Evolutionary conservation across 1,140 invertebrate genomes (phyloP).

Genomic region (Pseudachorutes palmiensis): DNA sequence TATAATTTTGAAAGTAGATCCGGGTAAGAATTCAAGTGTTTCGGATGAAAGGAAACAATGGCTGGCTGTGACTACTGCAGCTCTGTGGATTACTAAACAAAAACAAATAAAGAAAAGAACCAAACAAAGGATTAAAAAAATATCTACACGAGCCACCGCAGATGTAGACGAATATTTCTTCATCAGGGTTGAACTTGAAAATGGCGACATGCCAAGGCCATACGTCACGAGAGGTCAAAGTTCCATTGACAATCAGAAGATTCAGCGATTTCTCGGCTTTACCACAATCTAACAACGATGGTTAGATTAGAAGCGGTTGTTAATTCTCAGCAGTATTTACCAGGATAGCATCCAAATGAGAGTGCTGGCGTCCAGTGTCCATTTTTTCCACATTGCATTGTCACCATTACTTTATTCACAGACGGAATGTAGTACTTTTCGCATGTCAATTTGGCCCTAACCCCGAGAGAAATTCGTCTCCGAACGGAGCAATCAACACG

Average conservation of each 20-base stretch:
- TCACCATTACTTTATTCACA: neutral
- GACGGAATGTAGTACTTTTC: conserved; percentile 10
- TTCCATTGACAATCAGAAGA: conserved; percentile 17
- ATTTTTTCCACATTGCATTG: conserved; percentile 13
- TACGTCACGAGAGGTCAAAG: neutral
- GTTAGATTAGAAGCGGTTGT: neutral
- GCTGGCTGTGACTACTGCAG: conserved; percentile 2
- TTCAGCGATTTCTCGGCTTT: neutral
- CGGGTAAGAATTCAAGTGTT: neutral
- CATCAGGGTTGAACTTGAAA: neutral
- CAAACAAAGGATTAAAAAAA: neutral
- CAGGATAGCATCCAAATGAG: conserved; percentile 18
- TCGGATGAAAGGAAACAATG: conserved; percentile 14
- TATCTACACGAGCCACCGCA: conserved; percentile 15
- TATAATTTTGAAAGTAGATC: conserved; percentile 14
- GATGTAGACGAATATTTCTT: neutral
- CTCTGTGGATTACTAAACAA: neutral
- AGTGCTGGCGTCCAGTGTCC: conserved; percentile 16
- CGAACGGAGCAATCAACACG: neutral
- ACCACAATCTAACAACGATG: conserved; percentile 18
- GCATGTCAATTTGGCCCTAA: conserved; percentile 7
- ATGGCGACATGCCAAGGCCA: conserved; percentile 23
- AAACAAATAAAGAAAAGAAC: neutral
- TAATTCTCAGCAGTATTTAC: conserved; percentile 1
- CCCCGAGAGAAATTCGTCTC: neutral